Percentiles rank a stretch among this genome's conserved stretches.
phyloP scores from a whole-genome alignment of 2,113 vertebrate genomes.

The Lepisosteus oculatus region DNA sequence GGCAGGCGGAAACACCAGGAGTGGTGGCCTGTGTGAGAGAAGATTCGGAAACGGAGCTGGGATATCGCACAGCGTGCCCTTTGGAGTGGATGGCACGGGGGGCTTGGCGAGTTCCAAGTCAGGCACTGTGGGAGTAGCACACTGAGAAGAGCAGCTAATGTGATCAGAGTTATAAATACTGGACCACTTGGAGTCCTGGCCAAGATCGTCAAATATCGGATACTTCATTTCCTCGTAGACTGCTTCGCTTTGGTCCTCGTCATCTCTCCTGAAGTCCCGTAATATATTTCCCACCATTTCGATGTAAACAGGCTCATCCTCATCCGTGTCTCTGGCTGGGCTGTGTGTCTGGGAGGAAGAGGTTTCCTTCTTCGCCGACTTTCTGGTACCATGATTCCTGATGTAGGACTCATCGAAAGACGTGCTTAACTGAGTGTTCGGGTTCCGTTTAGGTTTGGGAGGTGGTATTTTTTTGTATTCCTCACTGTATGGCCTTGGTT shows the following conservation, averaged over 20 bases:
- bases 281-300: conserved; percentile 96
- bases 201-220: conserved; percentile 79
- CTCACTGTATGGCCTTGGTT: conserved; percentile 78
- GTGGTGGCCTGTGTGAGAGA: conserved; percentile 83
- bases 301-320: conserved; percentile 93
- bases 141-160: conserved; percentile 83
- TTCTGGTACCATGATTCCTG: conserved; percentile 70
- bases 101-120: conserved; percentile 80
- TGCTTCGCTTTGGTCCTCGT: conserved; percentile 84
- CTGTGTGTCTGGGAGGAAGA: conserved; percentile 75
- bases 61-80: conserved; percentile 82
- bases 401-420: conserved; percentile 92
- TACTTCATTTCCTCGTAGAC: conserved; percentile 99
- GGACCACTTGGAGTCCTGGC: conserved; percentile 66
- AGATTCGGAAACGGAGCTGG: conserved; percentile 94
- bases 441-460: conserved; percentile 92
- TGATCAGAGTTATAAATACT: conserved; percentile 70
- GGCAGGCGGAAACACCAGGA: conserved; percentile 89
- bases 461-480: conserved; percentile 93
- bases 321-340: conserved; percentile 71
- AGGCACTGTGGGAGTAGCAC: conserved; percentile 87
- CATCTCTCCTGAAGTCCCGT: conserved; percentile 77
- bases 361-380: conserved; percentile 69
- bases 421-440: conserved; percentile 93
- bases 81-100: conserved; percentile 75